phyloP scores from a whole-genome alignment of 1,140 invertebrate genomes.

The Brachionus paranguensis region DNA sequence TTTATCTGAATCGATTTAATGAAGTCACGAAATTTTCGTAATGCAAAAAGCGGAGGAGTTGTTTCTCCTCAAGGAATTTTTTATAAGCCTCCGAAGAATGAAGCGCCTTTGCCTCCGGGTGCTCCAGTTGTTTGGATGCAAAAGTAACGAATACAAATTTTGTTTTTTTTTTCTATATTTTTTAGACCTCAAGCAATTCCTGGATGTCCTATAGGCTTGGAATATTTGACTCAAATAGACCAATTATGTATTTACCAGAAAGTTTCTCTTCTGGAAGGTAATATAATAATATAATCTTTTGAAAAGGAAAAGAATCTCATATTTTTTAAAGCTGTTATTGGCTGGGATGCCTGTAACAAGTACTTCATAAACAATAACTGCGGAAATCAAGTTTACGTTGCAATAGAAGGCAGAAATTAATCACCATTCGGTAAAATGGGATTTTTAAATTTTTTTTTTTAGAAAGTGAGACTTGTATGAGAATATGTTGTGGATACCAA shows the following conservation, averaged over 20 bases:
- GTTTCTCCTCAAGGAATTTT: conserved; percentile 8
- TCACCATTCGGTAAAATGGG: not conserved
- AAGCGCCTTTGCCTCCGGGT: not conserved
- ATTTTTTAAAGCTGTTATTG: conserved; percentile 62
- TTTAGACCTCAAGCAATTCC: conserved; percentile 62
- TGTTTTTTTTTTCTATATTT: not conserved
- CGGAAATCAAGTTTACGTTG: conserved; percentile 50
- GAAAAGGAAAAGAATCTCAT: not conserved
- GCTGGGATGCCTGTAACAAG: conserved; percentile 82
- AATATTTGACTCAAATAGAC: conserved; percentile 84
- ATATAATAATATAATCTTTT: not conserved
- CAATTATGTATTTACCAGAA: conserved; percentile 79
- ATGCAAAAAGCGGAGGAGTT: not conserved
- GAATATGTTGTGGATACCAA: conserved; percentile 70
- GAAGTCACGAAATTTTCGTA: not conserved
- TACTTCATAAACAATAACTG: conserved; percentile 50
- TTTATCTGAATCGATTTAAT: not conserved
- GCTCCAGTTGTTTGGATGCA: conserved; percentile 12
- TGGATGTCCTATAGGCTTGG: conserved; percentile 80
- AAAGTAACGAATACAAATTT: not conserved
- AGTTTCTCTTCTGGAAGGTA: conserved; percentile 74
- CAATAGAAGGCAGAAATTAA: conserved; percentile 47
- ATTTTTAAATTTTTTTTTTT: not conserved
- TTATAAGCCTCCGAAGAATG: not conserved
- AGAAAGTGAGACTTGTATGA: conserved; percentile 70